These are phyloP conservation scores for Drosophila anceps DNA, from an alignment of 2,888 invertebrate species.

Conservation along the genomic window DNA sequence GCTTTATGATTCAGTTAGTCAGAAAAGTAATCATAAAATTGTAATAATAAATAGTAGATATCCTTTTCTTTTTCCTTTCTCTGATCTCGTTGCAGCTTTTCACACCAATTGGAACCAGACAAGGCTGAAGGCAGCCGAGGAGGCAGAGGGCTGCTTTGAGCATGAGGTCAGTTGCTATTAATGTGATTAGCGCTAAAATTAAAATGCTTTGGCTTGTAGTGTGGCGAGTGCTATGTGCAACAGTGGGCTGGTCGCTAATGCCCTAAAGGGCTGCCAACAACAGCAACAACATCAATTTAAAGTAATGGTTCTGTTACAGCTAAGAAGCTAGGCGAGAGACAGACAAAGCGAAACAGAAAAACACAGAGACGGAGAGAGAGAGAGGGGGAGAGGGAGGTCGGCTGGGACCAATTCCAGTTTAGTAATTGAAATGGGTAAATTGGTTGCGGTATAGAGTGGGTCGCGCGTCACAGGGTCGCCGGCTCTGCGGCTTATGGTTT, in stretches of 20 bases:
- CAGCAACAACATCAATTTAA: constrained; percentile 14
- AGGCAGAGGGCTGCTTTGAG: neutral
- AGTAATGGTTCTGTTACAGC: constrained; percentile 17
- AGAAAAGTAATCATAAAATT: neutral
- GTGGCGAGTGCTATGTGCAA: constrained; percentile 8
- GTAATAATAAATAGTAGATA: neutral
- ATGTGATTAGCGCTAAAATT: constrained; percentile 44
- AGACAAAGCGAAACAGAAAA: neutral
- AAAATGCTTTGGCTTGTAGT: constrained; percentile 26
- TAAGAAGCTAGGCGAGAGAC: neutral
- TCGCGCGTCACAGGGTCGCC: neutral
- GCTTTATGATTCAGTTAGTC: neutral
- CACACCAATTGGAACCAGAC: neutral
- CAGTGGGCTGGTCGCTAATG: constrained; percentile 9
- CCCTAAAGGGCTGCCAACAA: constrained; percentile 17
- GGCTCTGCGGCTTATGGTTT: constrained; percentile 24
- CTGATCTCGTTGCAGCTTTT: neutral
- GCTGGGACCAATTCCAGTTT: constrained; percentile 13
- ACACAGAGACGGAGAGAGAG: neutral
- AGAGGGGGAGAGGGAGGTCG: no score
- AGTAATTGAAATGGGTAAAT: constrained; percentile 38
- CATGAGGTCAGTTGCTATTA: constrained; percentile 34
- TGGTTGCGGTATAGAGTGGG: neutral
- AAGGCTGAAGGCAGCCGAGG: neutral
- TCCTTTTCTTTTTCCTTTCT: neutral